A percentile compares a stretch with the other conserved stretches of the same genome.
phyloP scores from a whole-genome alignment of 2,888 invertebrate species.

The Drosophila greeni region DNA sequence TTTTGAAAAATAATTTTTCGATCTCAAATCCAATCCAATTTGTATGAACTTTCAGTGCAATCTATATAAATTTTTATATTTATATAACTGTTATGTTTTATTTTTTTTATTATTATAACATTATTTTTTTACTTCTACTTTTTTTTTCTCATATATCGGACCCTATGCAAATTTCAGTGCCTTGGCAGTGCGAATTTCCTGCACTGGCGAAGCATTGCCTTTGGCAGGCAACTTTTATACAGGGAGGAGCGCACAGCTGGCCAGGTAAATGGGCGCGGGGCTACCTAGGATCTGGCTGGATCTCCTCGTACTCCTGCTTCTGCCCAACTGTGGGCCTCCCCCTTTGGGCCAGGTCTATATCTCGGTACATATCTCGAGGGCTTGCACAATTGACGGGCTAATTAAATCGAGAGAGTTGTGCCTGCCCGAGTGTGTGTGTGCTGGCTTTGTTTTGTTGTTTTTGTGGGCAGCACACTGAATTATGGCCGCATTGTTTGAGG shows the following conservation, averaged over 20 bases:
- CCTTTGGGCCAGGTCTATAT: conserved; percentile 5
- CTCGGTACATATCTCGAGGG: conserved; percentile 18
- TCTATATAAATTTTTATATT: no score
- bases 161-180: neutral
- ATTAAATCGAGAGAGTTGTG: conserved; percentile 58
- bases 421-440: conserved; percentile 1
- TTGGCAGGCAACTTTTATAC: neutral
- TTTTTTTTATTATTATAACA: no score
- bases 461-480: conserved; percentile 48
- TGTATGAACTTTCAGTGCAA: no score
- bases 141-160: no score
- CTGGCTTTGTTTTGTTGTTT: conserved; percentile 33
- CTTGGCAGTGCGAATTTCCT: neutral
- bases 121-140: no score
- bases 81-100: no score
- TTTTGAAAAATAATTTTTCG: no score
- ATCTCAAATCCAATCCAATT: no score
- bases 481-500: conserved; percentile 63
- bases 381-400: conserved; percentile 66
- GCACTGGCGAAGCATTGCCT: neutral
- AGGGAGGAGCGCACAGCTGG: neutral
- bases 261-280: neutral
- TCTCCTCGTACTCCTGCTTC: neutral
- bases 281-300: neutral
- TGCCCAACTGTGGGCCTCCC: neutral